phyloP scores from a whole-genome alignment of 2,113 vertebrate genomes.

The Lathamus discolor region DNA sequence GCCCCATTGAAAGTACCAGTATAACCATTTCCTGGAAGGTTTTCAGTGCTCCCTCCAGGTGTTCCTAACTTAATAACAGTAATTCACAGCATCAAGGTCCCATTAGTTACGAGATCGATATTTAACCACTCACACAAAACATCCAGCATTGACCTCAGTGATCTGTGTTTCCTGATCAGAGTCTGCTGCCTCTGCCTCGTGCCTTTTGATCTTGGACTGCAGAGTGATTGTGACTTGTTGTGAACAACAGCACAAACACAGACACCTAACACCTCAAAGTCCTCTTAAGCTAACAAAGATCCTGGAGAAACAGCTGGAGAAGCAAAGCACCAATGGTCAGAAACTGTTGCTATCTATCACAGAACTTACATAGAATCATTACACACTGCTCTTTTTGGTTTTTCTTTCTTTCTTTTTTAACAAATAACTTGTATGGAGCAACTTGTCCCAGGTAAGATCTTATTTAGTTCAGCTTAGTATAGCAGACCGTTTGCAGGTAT shows the following conservation, averaged over 20 bases:
- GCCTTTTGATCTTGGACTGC: neutral
- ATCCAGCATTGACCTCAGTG: neutral
- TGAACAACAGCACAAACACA: neutral
- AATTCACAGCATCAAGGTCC: neutral
- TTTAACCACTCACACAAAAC: neutral
- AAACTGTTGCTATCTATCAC: neutral
- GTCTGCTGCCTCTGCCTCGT: neutral
- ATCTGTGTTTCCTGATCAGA: neutral
- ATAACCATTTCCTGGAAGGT: neutral
- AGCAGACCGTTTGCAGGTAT: constrained; percentile 20
- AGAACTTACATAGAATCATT: neutral
- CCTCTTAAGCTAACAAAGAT: neutral
- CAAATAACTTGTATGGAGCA: neutral
- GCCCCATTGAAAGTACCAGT: neutral
- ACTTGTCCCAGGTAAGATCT: constrained; percentile 2
- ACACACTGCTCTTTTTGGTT: neutral
- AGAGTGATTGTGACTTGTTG: neutral
- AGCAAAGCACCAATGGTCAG: neutral
- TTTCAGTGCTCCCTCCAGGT: neutral
- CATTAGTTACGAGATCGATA: neutral
- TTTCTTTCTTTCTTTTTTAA: neutral
- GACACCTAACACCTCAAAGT: neutral
- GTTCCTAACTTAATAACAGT: neutral
- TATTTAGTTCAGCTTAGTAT: constrained; percentile 2
- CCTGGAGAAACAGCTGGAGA: neutral